Evolutionary conservation across 2,888 invertebrate species (phyloP), one percentile per base, ranked within the genome.

Genomic region (Heliconius cydno): DNA sequence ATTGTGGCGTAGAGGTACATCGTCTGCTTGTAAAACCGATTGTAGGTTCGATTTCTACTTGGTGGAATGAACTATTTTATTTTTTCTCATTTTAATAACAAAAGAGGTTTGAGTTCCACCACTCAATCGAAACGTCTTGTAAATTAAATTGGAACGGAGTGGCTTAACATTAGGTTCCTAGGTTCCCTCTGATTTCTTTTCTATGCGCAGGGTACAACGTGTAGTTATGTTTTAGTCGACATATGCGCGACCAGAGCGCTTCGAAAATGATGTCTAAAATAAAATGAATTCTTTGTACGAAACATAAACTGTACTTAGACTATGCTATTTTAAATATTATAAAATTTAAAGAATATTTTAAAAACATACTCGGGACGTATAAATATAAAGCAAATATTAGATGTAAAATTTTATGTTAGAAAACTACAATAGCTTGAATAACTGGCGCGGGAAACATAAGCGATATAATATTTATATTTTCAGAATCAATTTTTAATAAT

Each of bases 371-470:
- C 9, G 25, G 9, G 70, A 12, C 25, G 7, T 41, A 28, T 70
- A 70, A 41, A 46, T 70, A 25, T 46, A 7, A 25, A 46, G 1
- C 70, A 7, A 46, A 70, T 70, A 70, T 41, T 22, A 38, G 38
- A 68, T 41, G 38, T 70, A 70, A 46, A 70, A 70, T 70, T 70
- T 70, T 46, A 70, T 70, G 5, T 22, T n/a, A 9, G 3, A 60
- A 60, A 73, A 38, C 60, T 60, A 34, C 60, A n/a, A 34, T 34
- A 73, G 9, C 15, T 73, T 2, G 57, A 73, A 60, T 52, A n/a
- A 73, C 73, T 73, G 73, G 13, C 73, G 60, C 73, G 73, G 73
- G 73, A 73, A 34, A 38, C n/a, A 73, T 60, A 73, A 73, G 10
- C 73, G n/a, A 6, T 52, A 72, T 60, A 38, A 60, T 25, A 73